These are phyloP conservation scores for Thunnus thynnus DNA, from an alignment of 2,113 vertebrate genomes.

Conservation along the genomic window DNA sequence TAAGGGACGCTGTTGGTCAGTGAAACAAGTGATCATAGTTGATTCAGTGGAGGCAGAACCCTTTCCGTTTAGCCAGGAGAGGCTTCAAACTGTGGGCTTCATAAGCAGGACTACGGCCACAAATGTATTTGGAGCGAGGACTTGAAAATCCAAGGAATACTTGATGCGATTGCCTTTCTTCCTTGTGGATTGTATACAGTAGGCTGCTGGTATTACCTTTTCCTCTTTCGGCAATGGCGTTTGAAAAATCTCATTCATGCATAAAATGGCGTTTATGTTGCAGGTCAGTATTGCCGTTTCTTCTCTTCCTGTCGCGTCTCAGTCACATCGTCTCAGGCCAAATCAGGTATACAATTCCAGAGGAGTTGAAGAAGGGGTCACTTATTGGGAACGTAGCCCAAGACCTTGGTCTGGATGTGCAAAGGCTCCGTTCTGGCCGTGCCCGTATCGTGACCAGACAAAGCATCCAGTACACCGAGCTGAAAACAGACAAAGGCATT, in stretches of 20 bases:
- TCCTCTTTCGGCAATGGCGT: constrained; percentile 26
- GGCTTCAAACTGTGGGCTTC: not conserved
- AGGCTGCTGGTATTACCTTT: fast-evolving
- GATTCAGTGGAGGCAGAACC: constrained; percentile 11
- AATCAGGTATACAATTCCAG: constrained; percentile 74
- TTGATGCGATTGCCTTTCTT: not conserved
- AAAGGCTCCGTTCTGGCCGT: constrained; percentile 54
- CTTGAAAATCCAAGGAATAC: not conserved
- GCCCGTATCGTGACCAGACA: constrained; percentile 59
- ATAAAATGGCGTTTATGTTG: constrained; percentile 37
- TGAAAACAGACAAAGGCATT: constrained; percentile 68
- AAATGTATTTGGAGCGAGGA: not conserved
- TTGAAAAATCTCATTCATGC: not conserved
- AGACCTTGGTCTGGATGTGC: constrained; percentile 64
- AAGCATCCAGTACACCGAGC: constrained; percentile 58
- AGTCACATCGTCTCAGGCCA: constrained; percentile 40
- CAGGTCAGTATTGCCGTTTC: constrained; percentile 19
- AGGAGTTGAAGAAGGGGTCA: constrained; percentile 66
- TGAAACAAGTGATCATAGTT: constrained; percentile 1
- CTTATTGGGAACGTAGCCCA: constrained; percentile 74
- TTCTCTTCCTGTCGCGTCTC: constrained; percentile 19
- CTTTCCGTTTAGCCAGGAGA: not conserved
- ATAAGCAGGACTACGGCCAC: not conserved
- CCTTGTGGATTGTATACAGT: not conserved
- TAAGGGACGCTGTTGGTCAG: constrained; percentile 71